Percentiles rank a stretch among this genome's conserved stretches.
These are phyloP conservation scores for Melanerpes aurifrons DNA, from an alignment of 2,113 vertebrate genomes.

Conservation along the genomic window DNA sequence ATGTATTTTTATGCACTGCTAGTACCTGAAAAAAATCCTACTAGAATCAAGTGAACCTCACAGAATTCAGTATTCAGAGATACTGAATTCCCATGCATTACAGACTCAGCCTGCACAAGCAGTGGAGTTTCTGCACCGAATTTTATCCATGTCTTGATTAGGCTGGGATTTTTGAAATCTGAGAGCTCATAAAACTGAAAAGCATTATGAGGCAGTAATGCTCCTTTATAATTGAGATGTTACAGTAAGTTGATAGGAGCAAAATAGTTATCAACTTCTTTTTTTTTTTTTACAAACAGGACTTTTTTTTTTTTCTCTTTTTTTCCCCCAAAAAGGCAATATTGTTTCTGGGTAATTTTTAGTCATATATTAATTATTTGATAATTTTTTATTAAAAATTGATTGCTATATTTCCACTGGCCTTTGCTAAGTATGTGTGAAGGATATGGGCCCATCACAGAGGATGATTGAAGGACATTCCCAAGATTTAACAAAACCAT, in stretches of 20 bases:
- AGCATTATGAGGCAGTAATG: not conserved
- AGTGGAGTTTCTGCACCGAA: not conserved
- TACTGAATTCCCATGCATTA: not conserved
- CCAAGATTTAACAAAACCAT: not conserved
- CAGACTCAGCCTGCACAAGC: not conserved
- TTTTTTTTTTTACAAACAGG: not conserved
- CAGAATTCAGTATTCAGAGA: not conserved
- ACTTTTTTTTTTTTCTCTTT: too few relatives aligned
- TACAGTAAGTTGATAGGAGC: not conserved
- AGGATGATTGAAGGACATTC: not conserved
- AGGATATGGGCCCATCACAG: not conserved
- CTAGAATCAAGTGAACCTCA: not conserved
- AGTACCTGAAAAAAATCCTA: not conserved
- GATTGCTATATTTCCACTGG: not conserved
- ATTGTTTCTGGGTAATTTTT: not conserved
- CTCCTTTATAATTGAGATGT: not conserved
- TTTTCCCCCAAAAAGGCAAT: not conserved
- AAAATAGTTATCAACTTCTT: not conserved
- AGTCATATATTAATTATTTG: not conserved
- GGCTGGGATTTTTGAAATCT: not conserved
- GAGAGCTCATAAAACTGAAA: not conserved
- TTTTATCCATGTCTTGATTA: not conserved
- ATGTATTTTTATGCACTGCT: not conserved
- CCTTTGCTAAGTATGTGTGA: not conserved
- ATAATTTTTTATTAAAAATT: not conserved